A percentile compares a stretch with the other conserved stretches of the same genome.
phyloP scores from a whole-genome alignment of 2,797 vertebrate genomes.

The Perodicticus potto region DNA sequence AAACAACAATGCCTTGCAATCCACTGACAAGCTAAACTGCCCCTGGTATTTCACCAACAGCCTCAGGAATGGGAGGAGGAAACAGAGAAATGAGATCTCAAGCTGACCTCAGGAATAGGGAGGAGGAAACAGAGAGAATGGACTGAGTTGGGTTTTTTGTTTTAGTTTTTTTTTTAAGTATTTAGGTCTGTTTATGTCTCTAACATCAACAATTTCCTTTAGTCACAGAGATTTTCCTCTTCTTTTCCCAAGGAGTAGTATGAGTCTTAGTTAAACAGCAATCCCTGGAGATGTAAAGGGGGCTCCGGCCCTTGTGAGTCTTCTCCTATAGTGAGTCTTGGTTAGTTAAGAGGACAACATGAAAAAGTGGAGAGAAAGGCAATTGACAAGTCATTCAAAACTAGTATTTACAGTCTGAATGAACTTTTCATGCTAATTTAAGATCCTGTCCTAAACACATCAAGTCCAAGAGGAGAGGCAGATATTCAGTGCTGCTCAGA shows the following conservation, averaged over 20 bases:
- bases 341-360: slow-evolving; percentile 13
- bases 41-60: not conserved
- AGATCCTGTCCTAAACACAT: slow-evolving; percentile 4
- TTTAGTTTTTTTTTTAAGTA: not conserved
- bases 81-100: not conserved
- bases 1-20: not conserved
- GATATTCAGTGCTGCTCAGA: not conserved
- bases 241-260: not conserved
- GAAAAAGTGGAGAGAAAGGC: not conserved
- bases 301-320: not conserved
- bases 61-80: not conserved
- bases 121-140: not conserved
- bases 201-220: slow-evolving; percentile 40
- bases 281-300: not conserved
- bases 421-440: slow-evolving; percentile 32
- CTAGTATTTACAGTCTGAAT: not conserved
- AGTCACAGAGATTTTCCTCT: slow-evolving; percentile 31
- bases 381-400: slow-evolving; percentile 45
- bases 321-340: not conserved
- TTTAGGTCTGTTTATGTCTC: not conserved
- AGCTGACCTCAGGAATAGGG: not conserved
- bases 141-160: not conserved
- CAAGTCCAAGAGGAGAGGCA: not conserved
- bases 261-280: not conserved
- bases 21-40: not conserved